phyloP scores from a whole-genome alignment of 2,888 invertebrate genomes.

The Habrosyne pyritoides region DNA sequence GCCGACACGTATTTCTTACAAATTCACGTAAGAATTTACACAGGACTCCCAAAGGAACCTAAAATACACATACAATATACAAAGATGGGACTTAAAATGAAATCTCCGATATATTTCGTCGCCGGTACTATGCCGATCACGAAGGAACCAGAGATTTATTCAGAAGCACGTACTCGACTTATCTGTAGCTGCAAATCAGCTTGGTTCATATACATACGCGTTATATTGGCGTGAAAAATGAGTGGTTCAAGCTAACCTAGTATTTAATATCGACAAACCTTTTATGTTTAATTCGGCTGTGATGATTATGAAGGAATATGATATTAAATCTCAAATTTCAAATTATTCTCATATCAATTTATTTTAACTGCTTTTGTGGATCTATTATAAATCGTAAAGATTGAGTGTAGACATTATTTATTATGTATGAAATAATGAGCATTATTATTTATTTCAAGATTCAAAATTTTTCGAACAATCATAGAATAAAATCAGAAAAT shows the following conservation, averaged over 20 bases:
- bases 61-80: constrained; percentile 15
- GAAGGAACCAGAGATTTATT: constrained; percentile 56
- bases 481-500: no score
- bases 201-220: constrained; percentile 37
- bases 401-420: no score
- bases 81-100: constrained; percentile 20
- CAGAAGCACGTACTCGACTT: constrained; percentile 60
- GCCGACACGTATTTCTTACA: not conserved
- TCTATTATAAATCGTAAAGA: no score
- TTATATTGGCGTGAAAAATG: constrained; percentile 12
- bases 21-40: constrained; percentile 16
- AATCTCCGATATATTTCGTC: constrained; percentile 13
- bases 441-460: no score
- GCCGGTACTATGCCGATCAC: constrained; percentile 49
- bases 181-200: constrained; percentile 57
- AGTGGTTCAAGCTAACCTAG: not conserved
- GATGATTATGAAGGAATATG: no score
- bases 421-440: no score
- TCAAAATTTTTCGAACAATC: no score
- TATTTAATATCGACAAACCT: not conserved
- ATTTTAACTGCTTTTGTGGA: no score
- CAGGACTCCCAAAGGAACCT: constrained; percentile 17
- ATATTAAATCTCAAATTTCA: no score
- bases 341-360: no score
- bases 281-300: no score